Evolutionary conservation across 2,113 vertebrate genomes (phyloP).

Genomic region (Notiomystis cincta): DNA sequence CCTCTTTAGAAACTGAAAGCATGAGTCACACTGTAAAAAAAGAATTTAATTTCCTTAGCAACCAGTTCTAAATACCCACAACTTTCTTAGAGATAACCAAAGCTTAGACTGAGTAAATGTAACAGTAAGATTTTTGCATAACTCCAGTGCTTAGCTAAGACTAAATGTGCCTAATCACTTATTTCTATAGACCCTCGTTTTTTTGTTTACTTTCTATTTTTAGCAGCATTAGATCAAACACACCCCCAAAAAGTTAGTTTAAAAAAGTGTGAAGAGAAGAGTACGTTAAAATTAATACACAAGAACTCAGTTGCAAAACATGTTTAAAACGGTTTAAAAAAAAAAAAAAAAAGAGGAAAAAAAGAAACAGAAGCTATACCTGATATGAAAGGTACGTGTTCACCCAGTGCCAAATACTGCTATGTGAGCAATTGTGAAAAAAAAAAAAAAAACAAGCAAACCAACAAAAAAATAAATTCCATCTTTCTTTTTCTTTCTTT

Average conservation of each 20-base stretch:
- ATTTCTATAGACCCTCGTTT: not conserved
- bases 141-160: conserved; percentile 21
- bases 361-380: conserved; percentile 70
- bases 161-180: conserved; percentile 23
- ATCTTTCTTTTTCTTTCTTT: not conserved
- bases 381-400: conserved; percentile 75
- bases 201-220: conserved; percentile 59
- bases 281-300: conserved; percentile 45
- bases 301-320: conserved; percentile 47
- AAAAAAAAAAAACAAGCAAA: not conserved
- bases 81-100: conserved; percentile 56
- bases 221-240: conserved; percentile 56
- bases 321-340: conserved; percentile 43
- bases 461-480: not conserved
- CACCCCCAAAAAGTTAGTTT: conserved; percentile 51
- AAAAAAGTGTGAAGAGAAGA: conserved; percentile 50
- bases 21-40: conserved; percentile 55
- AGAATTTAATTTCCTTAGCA: conserved; percentile 59
- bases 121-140: conserved; percentile 11
- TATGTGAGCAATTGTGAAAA: conserved; percentile 54
- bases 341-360: conserved; percentile 24
- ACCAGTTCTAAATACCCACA: conserved; percentile 37
- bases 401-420: conserved; percentile 70
- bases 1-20: conserved; percentile 62
- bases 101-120: conserved; percentile 23